phyloP scores from a whole-genome alignment of 2,888 invertebrate species.

The Sphaeridia pumilis region DNA sequence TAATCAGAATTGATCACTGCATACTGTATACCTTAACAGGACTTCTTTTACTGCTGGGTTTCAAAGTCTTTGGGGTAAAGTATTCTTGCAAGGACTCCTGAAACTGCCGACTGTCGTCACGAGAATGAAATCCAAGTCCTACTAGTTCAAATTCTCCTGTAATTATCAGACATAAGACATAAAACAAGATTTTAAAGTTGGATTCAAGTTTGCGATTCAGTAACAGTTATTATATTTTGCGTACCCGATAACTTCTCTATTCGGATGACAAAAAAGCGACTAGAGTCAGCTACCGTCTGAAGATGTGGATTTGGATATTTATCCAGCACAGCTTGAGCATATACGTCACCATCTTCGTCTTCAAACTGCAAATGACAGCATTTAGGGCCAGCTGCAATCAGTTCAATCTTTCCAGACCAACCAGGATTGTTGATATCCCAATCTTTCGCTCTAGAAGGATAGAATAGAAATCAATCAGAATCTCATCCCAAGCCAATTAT shows the following conservation, averaged over 20 bases:
- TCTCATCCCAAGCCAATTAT: too few relatives aligned
- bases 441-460: too few relatives aligned
- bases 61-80: too few relatives aligned
- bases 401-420: too few relatives aligned
- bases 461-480: too few relatives aligned
- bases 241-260: conserved; percentile 1
- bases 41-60: too few relatives aligned
- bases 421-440: too few relatives aligned
- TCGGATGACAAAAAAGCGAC: conserved; percentile 3
- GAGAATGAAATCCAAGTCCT: not conserved
- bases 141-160: not conserved
- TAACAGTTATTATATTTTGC: not conserved
- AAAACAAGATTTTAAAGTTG: not conserved
- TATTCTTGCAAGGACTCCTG: not conserved
- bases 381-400: too few relatives aligned
- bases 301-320: not conserved
- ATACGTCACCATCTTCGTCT: not conserved
- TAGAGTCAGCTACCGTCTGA: not conserved
- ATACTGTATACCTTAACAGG: too few relatives aligned
- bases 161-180: too few relatives aligned
- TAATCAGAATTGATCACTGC: too few relatives aligned
- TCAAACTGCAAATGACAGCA: conserved; percentile 6
- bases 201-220: too few relatives aligned
- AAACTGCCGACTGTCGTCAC: not conserved
- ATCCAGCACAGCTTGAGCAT: not conserved